phyloP scores from a whole-genome alignment of 2,888 invertebrate genomes.

The Sialis fuliginosa region DNA sequence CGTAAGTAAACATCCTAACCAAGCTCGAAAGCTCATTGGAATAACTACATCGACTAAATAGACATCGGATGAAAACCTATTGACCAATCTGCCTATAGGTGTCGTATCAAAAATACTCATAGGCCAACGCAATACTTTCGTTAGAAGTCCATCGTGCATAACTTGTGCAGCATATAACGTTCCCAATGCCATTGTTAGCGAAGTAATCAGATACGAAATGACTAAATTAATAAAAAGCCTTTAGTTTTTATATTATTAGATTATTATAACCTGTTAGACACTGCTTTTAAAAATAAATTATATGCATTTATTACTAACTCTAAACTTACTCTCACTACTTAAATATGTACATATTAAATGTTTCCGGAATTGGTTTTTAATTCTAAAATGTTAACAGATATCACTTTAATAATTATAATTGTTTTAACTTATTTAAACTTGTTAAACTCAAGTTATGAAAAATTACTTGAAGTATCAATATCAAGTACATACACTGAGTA shows the following conservation, averaged over 20 bases:
- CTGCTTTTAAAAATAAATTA: neutral
- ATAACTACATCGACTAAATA: conserved; percentile 33
- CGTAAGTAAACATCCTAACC: conserved; percentile 26
- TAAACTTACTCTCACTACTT: too few relatives aligned
- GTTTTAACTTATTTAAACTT: too few relatives aligned
- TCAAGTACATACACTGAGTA: too few relatives aligned
- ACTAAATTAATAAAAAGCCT: neutral
- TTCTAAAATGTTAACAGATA: too few relatives aligned
- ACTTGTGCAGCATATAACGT: conserved; percentile 22
- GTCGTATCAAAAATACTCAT: conserved; percentile 42
- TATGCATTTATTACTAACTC: too few relatives aligned
- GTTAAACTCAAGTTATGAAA: too few relatives aligned
- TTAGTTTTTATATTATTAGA: neutral
- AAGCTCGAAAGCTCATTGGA: conserved; percentile 21
- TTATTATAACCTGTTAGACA: neutral
- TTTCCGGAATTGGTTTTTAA: too few relatives aligned
- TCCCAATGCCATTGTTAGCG: conserved; percentile 25
- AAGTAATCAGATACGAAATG: conserved; percentile 13
- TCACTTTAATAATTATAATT: too few relatives aligned
- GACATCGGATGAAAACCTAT: conserved; percentile 39
- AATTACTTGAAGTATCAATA: too few relatives aligned
- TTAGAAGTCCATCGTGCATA: conserved; percentile 30
- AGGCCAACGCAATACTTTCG: conserved; percentile 31
- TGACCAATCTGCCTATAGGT: conserved; percentile 41
- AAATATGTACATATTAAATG: too few relatives aligned